Evolutionary conservation across 2,888 invertebrate genomes (phyloP).

Genomic region (Tridacna gigas): DNA sequence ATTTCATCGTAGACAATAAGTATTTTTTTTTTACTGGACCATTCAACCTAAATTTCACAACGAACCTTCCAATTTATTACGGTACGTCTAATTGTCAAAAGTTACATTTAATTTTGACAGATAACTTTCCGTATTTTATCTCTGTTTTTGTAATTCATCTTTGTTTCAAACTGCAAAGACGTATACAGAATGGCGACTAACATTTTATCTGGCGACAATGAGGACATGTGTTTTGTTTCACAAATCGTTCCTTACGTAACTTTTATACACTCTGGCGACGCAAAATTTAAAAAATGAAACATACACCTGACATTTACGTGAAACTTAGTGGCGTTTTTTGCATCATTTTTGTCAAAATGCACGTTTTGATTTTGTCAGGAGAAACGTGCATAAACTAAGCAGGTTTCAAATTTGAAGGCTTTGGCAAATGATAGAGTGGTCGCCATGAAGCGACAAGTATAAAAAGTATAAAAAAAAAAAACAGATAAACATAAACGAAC

Average conservation of each 20-base stretch:
- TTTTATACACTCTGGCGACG: background rate
- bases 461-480: too few species aligned
- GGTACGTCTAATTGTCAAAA: conserved; percentile 22
- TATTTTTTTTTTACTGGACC: background rate
- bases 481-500: too few species aligned
- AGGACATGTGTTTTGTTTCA: conserved; percentile 9
- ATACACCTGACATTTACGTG: background rate
- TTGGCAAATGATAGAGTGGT: too few species aligned
- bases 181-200: background rate
- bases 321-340: too few species aligned
- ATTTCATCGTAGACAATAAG: too few species aligned
- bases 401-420: too few species aligned
- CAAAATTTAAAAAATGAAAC: background rate
- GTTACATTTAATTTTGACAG: conserved; percentile 18
- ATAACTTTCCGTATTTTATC: background rate
- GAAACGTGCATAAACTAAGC: too few species aligned
- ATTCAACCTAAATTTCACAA: background rate
- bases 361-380: too few species aligned
- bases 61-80: conserved; percentile 6
- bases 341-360: too few species aligned
- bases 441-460: too few species aligned
- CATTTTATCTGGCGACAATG: conserved; percentile 8
- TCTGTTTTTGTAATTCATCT: conserved; percentile 25
- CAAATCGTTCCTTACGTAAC: conserved; percentile 2
- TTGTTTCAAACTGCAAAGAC: conserved; percentile 7